Percentiles rank a stretch among this genome's conserved stretches.
These are phyloP conservation scores for Limnodromus scolopaceus DNA, from an alignment of 2,797 vertebrate species.

Conservation along the genomic window DNA sequence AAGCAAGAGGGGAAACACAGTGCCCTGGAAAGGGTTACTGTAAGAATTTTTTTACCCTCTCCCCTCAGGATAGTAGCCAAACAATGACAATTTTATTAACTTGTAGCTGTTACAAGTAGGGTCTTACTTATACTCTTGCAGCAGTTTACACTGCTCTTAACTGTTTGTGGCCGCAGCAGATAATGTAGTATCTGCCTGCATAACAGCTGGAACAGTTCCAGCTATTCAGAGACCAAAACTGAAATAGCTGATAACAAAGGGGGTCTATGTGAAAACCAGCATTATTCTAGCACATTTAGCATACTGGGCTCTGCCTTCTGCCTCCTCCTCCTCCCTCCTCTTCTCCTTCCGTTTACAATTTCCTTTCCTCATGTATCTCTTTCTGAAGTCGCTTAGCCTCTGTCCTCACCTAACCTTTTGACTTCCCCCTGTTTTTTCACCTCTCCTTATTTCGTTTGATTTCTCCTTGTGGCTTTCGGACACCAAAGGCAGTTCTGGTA, in stretches of 20 bases:
- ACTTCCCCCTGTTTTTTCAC: background rate
- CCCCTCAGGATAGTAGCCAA: background rate
- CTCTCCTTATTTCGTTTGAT: background rate
- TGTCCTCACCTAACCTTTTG: constrained; percentile 41
- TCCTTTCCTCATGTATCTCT: constrained; percentile 21
- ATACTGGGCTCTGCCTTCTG: background rate
- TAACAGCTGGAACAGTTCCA: constrained; percentile 47
- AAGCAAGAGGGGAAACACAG: background rate
- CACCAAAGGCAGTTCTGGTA: background rate
- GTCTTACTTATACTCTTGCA: background rate
- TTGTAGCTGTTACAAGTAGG: background rate
- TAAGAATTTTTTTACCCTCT: background rate
- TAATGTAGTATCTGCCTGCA: constrained; percentile 3
- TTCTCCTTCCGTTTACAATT: constrained; percentile 23
- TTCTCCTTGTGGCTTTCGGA: background rate
- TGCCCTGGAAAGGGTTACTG: background rate
- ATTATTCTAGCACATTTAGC: constrained; percentile 15
- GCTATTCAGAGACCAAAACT: constrained; percentile 40
- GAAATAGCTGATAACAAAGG: constrained; percentile 40
- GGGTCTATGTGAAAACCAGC: constrained; percentile 10
- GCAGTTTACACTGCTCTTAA: background rate
- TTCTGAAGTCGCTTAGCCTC: background rate
- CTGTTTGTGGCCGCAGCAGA: constrained; percentile 48
- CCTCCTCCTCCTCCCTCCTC: background rate
- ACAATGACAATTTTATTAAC: background rate